Evolutionary conservation across 2,888 invertebrate species (phyloP), one percentile per base, ranked within the genome.

Genomic region (Drosophila leonis): DNA sequence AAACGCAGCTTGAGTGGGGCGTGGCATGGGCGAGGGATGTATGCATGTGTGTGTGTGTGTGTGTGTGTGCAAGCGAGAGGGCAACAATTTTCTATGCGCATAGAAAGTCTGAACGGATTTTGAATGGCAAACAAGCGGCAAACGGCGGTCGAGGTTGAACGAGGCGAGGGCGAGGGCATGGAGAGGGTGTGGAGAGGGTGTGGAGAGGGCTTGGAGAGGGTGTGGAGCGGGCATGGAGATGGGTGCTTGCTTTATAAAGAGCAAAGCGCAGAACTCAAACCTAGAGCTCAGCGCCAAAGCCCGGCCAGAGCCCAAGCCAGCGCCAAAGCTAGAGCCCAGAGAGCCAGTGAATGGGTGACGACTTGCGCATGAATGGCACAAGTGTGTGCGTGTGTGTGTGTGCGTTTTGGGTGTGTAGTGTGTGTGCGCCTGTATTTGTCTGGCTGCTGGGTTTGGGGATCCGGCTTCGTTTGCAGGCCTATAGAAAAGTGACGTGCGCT

Each of bases 41-140:
- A 24, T 44, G 42, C 24, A 18, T 44, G 44, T 24, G 46, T 56
- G 42, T 51, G 52, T 59, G 63, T 57, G 66, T 70, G 57, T 35
- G 68, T 57, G 54, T 64, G 73, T 64, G 67, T 66, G 62, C 15
- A 67, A 83, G 80, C 73, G 87, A 83, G 88, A 84, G 67, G 61
- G 82, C 73, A 73, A 87, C 75, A 81, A 56, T 65, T 76, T 70
- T 67, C 71, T 71, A 80, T 90, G 80, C 78, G 86, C 90, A 90
- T 82, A 88, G 81, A 88, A 90, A 88, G 89, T 88, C 89, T 90
- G 87, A 87, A 87, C 82, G 90, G 90, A 83, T 86, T 88, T 88
- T 88, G 90, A 88, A 90, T 88, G 90, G 82, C 89, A 86, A 88
- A 88, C 88, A 83, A 86, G 80, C 80, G 82, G 74, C 63, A 52